These are phyloP conservation scores for Hippocampus comes DNA, from an alignment of 2,113 vertebrate genomes.

Conservation along the genomic window DNA sequence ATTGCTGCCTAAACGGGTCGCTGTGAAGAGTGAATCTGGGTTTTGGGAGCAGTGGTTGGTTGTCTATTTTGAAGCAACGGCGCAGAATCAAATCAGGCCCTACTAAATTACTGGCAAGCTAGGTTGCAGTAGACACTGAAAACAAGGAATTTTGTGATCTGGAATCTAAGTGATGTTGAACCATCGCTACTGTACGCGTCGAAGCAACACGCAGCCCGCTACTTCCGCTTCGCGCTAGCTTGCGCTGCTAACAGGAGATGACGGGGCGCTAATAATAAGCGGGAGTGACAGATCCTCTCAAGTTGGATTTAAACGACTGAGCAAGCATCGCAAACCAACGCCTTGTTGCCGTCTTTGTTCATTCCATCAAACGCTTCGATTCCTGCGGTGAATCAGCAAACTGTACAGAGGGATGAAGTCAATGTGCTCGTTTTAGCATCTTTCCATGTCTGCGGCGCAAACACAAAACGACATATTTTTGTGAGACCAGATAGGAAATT, in stretches of 20 bases:
- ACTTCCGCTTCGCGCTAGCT: neutral
- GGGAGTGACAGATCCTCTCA: conserved; percentile 37
- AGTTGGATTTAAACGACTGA: conserved; percentile 37
- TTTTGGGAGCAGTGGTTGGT: too few relatives aligned
- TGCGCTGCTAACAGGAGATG: conserved; percentile 52
- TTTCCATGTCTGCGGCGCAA: neutral
- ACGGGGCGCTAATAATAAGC: conserved; percentile 55
- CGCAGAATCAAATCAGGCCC: too few relatives aligned
- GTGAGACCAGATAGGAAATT: conserved; percentile 6
- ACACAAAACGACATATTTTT: neutral
- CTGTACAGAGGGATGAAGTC: neutral
- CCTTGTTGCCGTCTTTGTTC: neutral
- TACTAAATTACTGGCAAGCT: too few relatives aligned
- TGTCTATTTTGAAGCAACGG: neutral
- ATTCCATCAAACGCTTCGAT: conserved; percentile 27
- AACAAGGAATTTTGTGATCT: neutral
- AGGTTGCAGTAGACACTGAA: neutral
- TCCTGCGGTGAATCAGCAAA: conserved; percentile 26
- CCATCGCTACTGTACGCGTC: neutral
- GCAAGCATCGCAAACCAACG: conserved; percentile 18
- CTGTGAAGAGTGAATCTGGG: too few relatives aligned
- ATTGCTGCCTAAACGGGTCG: too few relatives aligned
- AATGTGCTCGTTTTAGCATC: neutral
- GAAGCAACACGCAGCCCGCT: neutral
- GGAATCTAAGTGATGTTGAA: neutral